Conservation (phyloP, 2,888 invertebrate species). For the Zygaena filipendulae region DNA sequence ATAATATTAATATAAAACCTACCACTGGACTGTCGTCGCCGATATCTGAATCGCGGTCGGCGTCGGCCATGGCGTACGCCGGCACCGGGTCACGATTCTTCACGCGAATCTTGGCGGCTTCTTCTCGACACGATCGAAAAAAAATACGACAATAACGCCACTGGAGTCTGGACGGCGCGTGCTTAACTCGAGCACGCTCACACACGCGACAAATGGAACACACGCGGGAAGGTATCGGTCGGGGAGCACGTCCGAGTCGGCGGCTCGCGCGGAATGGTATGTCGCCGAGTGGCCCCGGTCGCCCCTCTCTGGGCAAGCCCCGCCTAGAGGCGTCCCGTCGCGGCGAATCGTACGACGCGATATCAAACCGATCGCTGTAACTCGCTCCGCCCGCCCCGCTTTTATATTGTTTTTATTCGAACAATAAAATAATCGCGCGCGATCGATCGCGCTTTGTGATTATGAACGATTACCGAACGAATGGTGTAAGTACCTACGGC, state of each 20-base stretch:
- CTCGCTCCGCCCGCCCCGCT: slow-evolving; percentile 53
- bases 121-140: slow-evolving; percentile 36
- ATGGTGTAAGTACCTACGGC: no score
- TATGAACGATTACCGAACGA: no score
- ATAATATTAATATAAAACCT: no score
- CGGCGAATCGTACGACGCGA: slow-evolving; percentile 60
- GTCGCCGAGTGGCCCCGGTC: slow-evolving; percentile 25
- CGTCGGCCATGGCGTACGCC: slow-evolving; percentile 83
- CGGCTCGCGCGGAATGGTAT: slow-evolving; percentile 47
- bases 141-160: slow-evolving; percentile 34
- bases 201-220: slow-evolving; percentile 39
- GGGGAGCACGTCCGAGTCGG: slow-evolving; percentile 31
- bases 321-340: slow-evolving; percentile 53
- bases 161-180: no score
- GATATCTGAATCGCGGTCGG: slow-evolving; percentile 76
- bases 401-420: slow-evolving; percentile 63
- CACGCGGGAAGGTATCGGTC: slow-evolving; percentile 13
- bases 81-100: slow-evolving; percentile 89
- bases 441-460: no score
- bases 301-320: slow-evolving; percentile 50
- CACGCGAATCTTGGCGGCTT: slow-evolving; percentile 83
- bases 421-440: slow-evolving; percentile 54
- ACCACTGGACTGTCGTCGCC: slow-evolving; percentile 82
- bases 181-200: slow-evolving; percentile 35
- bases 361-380: slow-evolving; percentile 61